A percentile compares a stretch with the other conserved stretches of the same genome.
These are phyloP conservation scores for Ceratina japonica DNA, from an alignment of 1,140 invertebrate species.

Conservation along the genomic window DNA sequence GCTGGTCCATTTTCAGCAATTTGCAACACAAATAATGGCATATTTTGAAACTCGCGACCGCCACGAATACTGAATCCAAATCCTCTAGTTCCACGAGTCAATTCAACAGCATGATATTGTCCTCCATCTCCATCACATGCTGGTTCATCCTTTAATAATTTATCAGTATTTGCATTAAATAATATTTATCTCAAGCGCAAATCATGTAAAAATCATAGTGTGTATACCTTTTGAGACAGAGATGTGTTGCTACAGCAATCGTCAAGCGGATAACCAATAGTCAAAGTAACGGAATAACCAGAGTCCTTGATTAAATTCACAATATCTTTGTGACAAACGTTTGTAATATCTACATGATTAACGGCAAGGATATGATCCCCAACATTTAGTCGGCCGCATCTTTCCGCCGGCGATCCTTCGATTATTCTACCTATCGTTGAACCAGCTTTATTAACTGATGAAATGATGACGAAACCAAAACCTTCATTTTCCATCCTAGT, in stretches of 20 bases:
- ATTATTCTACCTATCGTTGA: conserved; percentile 97
- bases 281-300: conserved; percentile 93
- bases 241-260: conserved; percentile 77
- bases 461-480: conserved; percentile 99
- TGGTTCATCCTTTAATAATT: conserved; percentile 74
- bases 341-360: conserved; percentile 94
- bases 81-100: conserved; percentile 86
- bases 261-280: conserved; percentile 87
- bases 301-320: conserved; percentile 97
- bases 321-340: conserved; percentile 97
- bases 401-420: conserved; percentile 96
- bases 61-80: conserved; percentile 93
- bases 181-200: background rate
- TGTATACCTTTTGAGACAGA: conserved; percentile 74
- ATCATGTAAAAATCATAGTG: background rate
- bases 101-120: conserved; percentile 86
- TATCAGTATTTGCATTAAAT: conserved; percentile 28
- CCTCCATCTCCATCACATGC: conserved; percentile 79
- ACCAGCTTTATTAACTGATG: conserved; percentile 94
- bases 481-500: conserved; percentile 95
- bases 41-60: conserved; percentile 90
- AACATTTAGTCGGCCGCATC: conserved; percentile 93
- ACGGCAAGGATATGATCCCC: conserved; percentile 98
- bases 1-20: conserved; percentile 91
- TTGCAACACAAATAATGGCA: conserved; percentile 90